phyloP scores from a whole-genome alignment of 2,888 invertebrate genomes.

The Heliconius erato region DNA sequence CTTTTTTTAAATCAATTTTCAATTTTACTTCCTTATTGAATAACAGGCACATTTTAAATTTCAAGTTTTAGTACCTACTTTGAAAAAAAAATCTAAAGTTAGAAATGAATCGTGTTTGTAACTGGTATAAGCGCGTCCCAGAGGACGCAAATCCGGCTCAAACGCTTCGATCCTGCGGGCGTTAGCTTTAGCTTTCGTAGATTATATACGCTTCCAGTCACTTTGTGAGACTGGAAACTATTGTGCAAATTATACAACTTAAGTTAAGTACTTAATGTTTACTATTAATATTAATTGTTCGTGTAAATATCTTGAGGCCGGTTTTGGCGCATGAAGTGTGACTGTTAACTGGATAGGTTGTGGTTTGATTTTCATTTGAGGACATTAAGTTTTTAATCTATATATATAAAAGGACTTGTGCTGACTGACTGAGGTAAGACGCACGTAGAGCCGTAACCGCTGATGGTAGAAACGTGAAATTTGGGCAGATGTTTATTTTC shows the following conservation, averaged over 20 bases:
- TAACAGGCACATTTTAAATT: not conserved
- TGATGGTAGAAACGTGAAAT: no score
- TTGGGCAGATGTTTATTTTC: no score
- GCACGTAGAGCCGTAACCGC: no score
- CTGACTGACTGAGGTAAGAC: no score
- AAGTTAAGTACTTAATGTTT: constrained; percentile 3
- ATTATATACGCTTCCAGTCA: constrained; percentile 46
- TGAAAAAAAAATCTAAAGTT: constrained; percentile 6
- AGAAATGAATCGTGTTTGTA: constrained; percentile 44
- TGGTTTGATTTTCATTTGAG: no score
- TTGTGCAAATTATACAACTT: constrained; percentile 24
- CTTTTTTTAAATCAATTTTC: not conserved
- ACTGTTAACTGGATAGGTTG: no score
- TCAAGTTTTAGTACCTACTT: not conserved
- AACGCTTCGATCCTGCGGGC: constrained; percentile 41
- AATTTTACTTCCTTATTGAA: not conserved
- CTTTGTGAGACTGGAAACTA: constrained; percentile 42
- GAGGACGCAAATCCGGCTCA: constrained; percentile 50
- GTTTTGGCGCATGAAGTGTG: no score
- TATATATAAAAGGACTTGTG: no score
- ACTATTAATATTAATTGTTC: not conserved
- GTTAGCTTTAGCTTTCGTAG: constrained; percentile 45
- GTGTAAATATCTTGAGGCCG: not conserved
- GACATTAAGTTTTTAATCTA: no score
- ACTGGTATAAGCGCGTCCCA: constrained; percentile 45